A percentile compares a stretch with the other conserved stretches of the same genome.
These are phyloP conservation scores for Trididemnum clinides DNA, from an alignment of 23 tunicate genomes.

Conservation along the genomic window DNA sequence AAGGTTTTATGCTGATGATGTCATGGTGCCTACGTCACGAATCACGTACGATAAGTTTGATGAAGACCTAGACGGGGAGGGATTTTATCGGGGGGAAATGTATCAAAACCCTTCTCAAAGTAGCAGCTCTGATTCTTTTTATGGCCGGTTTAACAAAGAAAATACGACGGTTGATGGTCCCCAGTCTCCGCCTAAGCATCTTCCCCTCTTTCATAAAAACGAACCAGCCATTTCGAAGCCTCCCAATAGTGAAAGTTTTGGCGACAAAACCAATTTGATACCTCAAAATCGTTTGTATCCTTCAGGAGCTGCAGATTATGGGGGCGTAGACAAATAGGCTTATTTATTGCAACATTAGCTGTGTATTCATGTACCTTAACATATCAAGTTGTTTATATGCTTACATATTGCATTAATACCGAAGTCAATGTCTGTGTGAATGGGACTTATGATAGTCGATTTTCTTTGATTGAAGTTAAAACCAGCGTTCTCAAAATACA, in stretches of 20 bases:
- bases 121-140: conserved; percentile 14
- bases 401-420: too few relatives aligned
- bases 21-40: conserved; percentile 55
- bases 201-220: not conserved
- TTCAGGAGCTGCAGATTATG: not conserved
- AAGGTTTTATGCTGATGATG: conserved; percentile 43
- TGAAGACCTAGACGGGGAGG: conserved; percentile 44
- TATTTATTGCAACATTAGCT: not conserved
- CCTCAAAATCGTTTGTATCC: not conserved
- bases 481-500: too few relatives aligned
- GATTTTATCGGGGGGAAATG: not conserved
- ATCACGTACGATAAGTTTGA: conserved; percentile 76
- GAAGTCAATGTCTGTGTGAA: too few relatives aligned
- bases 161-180: not conserved
- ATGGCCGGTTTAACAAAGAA: not conserved
- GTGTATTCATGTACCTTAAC: not conserved
- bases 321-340: not conserved
- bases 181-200: not conserved
- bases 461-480: too few relatives aligned
- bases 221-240: not conserved
- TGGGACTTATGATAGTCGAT: too few relatives aligned
- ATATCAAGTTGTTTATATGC: too few relatives aligned
- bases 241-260: not conserved
- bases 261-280: not conserved
- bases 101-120: not conserved